Evolutionary conservation across 2,113 vertebrate species (phyloP).

Genomic region (Panurus biarmicus): DNA sequence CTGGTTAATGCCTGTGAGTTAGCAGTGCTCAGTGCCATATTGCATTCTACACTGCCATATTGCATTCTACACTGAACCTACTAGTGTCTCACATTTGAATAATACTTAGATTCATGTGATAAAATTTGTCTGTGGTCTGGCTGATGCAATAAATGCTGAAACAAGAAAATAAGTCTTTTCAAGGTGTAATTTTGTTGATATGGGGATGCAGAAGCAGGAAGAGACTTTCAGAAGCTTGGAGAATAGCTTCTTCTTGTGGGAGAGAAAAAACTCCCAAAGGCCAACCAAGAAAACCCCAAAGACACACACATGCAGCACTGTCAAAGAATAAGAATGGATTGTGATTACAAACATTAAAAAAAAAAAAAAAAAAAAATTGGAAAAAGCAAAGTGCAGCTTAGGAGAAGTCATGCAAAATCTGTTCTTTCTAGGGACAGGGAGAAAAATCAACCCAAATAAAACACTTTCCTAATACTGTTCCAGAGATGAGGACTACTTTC

Average conservation of each 20-base stretch:
- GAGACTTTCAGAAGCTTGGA: not conserved
- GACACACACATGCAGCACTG: rapidly evolving
- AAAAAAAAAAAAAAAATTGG: not conserved
- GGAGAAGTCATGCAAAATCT: not conserved
- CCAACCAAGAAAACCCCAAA: not conserved
- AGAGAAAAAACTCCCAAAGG: not conserved
- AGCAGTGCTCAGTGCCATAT: not conserved
- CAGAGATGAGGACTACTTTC: not conserved
- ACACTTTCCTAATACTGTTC: not conserved
- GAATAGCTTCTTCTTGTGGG: not conserved
- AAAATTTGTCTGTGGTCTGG: not conserved
- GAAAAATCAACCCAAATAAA: not conserved
- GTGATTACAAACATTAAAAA: not conserved
- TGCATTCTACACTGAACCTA: not conserved
- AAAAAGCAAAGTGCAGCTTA: not conserved
- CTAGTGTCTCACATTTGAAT: not conserved
- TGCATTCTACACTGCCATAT: not conserved
- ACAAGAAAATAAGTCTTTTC: not conserved
- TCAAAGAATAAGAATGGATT: not conserved
- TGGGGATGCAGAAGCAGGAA: not conserved
- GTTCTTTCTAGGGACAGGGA: not conserved
- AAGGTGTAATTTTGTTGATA: not conserved
- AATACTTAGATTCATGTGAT: not conserved
- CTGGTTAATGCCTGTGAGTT: not conserved
- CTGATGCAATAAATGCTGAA: not conserved